Percentiles rank a stretch among this genome's conserved stretches.
Conservation (phyloP, 2,797 vertebrate genomes). For the Chromobotia macracanthus region DNA sequence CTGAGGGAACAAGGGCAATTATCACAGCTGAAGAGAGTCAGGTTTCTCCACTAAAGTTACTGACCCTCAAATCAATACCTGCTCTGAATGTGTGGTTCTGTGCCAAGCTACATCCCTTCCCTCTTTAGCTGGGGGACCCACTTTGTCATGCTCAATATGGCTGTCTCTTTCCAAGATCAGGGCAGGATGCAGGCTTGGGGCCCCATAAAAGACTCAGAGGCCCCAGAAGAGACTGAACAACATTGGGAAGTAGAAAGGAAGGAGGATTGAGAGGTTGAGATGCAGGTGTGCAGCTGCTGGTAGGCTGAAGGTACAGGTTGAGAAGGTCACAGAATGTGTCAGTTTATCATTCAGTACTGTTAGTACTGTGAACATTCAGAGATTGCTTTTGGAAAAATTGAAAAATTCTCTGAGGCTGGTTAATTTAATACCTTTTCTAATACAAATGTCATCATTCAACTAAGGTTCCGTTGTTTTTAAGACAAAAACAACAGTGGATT, state of each 20-base stretch:
- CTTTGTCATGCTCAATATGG: slow-evolving; percentile 62
- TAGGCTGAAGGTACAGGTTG: slow-evolving; percentile 75
- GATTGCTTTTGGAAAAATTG: background rate
- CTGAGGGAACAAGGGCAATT: slow-evolving; percentile 58
- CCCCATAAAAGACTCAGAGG: slow-evolving; percentile 35
- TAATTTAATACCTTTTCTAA: too few relatives aligned
- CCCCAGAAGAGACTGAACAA: slow-evolving; percentile 30
- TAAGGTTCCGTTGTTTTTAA: background rate
- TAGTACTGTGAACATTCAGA: slow-evolving; percentile 45
- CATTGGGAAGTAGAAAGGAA: slow-evolving; percentile 36
- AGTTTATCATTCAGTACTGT: slow-evolving; percentile 51
- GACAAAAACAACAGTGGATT: background rate
- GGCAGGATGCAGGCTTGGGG: slow-evolving; percentile 53
- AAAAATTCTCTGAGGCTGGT: too few relatives aligned
- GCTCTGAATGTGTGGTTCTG: slow-evolving; percentile 52
- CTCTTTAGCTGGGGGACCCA: slow-evolving; percentile 36
- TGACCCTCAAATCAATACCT: slow-evolving; percentile 57
- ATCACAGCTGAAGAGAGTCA: slow-evolving; percentile 46
- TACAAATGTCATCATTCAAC: too few relatives aligned
- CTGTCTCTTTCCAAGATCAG: slow-evolving; percentile 45
- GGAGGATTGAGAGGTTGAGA: slow-evolving; percentile 53
- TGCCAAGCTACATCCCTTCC: slow-evolving; percentile 42
- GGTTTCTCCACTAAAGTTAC: slow-evolving; percentile 55
- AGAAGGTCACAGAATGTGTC: slow-evolving; percentile 68
- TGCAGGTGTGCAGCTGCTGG: slow-evolving; percentile 80